These are phyloP conservation scores for Amphibalanus amphitrite DNA, from an alignment of 1,140 invertebrate species.

Conservation along the genomic window DNA sequence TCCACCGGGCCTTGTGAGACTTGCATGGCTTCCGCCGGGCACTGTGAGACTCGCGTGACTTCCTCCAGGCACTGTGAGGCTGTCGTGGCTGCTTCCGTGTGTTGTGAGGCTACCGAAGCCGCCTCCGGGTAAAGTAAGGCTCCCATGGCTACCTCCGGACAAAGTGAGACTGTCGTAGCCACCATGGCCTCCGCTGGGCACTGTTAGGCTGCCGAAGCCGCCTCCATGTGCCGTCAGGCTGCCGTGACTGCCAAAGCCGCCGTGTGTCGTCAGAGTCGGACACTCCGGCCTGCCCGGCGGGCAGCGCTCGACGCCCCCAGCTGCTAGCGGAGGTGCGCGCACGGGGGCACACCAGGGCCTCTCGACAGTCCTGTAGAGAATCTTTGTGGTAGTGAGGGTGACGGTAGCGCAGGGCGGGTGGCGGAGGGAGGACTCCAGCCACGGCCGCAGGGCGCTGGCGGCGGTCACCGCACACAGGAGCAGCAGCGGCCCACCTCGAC, in stretches of 20 bases:
- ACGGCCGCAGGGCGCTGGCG: background rate
- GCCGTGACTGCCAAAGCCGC: background rate
- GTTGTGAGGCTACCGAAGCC: no score
- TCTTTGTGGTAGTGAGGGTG: background rate
- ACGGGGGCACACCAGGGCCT: background rate
- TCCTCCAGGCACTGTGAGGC: no score
- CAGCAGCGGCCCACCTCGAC: no score
- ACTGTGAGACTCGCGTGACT: no score
- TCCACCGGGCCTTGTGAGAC: background rate
- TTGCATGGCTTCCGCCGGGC: background rate
- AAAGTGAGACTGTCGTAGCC: no score
- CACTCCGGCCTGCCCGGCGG: background rate
- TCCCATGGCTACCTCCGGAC: background rate
- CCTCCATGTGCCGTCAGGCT: background rate
- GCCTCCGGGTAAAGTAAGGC: background rate
- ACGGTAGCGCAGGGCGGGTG: background rate
- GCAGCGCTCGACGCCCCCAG: background rate
- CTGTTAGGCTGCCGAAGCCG: background rate
- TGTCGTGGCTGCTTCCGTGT: no score
- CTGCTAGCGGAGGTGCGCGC: background rate
- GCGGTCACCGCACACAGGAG: no score
- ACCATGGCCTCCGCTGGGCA: no score
- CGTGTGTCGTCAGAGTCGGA: background rate
- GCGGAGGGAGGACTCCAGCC: background rate
- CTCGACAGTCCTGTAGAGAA: background rate